phyloP scores from a whole-genome alignment of 1,140 invertebrate genomes.

The Marisa cornuarietis region DNA sequence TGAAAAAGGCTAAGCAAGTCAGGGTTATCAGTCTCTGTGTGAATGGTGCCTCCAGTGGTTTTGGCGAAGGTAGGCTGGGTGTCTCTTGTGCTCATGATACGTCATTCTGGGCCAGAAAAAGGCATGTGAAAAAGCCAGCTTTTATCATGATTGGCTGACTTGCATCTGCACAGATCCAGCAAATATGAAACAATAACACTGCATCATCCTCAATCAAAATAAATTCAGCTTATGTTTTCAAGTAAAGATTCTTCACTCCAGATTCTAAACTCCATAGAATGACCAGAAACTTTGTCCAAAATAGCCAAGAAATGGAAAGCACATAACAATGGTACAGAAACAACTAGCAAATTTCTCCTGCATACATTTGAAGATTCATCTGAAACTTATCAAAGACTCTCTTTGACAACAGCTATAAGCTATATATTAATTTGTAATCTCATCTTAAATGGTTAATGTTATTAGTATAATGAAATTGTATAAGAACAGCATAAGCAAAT shows the following conservation, averaged over 20 bases:
- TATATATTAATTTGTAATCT: too few relatives aligned
- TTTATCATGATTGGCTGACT: not conserved
- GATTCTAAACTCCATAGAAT: not conserved
- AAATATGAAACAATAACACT: not conserved
- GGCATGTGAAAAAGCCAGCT: not conserved
- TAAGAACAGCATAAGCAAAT: too few relatives aligned
- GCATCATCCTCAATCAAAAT: not conserved
- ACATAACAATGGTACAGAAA: too few relatives aligned
- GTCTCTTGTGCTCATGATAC: slow-evolving; percentile 12
- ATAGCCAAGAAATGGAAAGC: too few relatives aligned
- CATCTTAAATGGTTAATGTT: too few relatives aligned
- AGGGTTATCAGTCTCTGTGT: slow-evolving; percentile 10
- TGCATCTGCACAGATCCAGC: not conserved
- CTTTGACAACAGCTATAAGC: too few relatives aligned
- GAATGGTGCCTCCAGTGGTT: slow-evolving; percentile 10
- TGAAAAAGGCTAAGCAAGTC: not conserved
- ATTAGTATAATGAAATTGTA: too few relatives aligned
- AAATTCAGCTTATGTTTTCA: not conserved
- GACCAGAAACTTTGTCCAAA: not conserved
- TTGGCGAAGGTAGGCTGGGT: not conserved
- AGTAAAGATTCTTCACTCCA: not conserved
- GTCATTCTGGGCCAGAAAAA: not conserved
- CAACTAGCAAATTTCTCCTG: too few relatives aligned
- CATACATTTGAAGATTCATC: too few relatives aligned
- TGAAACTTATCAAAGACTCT: too few relatives aligned